These are phyloP conservation scores for Melanotaenia boesemani DNA, from an alignment of 2,797 vertebrate species.

Conservation along the genomic window DNA sequence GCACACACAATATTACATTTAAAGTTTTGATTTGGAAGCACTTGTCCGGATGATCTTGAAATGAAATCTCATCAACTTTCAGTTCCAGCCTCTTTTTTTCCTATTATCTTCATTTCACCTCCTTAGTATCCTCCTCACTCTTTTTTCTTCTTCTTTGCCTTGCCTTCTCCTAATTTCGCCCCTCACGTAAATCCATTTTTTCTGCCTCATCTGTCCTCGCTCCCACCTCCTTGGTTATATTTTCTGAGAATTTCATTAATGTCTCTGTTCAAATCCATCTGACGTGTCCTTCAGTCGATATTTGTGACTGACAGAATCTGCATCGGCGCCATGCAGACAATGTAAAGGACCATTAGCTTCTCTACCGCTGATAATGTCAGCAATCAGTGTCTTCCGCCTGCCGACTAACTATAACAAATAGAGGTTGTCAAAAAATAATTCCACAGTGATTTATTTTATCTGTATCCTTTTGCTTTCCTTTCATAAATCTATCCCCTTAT, in stretches of 20 bases:
- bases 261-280: background rate
- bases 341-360: slow-evolving; percentile 44
- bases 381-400: slow-evolving; percentile 27
- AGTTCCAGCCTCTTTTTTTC: background rate
- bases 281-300: background rate
- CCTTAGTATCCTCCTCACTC: background rate
- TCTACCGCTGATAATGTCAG: slow-evolving; percentile 37
- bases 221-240: background rate
- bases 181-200: background rate
- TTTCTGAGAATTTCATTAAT: background rate
- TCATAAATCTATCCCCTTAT: background rate
- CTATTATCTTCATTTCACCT: background rate
- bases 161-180: background rate
- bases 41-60: background rate
- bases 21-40: background rate
- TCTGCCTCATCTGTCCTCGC: background rate
- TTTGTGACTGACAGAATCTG: slow-evolving; percentile 21
- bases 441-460: slow-evolving; percentile 28
- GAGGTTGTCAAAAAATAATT: slow-evolving; percentile 25
- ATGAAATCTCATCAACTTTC: background rate
- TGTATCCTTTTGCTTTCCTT: background rate
- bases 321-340: background rate
- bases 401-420: slow-evolving; percentile 36
- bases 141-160: slow-evolving; percentile 5
- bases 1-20: slow-evolving; percentile 2